Evolutionary conservation across 1,140 invertebrate genomes (phyloP), one percentile per base, ranked within the genome.

Genomic region (Macrobrachium rosenbergii): DNA sequence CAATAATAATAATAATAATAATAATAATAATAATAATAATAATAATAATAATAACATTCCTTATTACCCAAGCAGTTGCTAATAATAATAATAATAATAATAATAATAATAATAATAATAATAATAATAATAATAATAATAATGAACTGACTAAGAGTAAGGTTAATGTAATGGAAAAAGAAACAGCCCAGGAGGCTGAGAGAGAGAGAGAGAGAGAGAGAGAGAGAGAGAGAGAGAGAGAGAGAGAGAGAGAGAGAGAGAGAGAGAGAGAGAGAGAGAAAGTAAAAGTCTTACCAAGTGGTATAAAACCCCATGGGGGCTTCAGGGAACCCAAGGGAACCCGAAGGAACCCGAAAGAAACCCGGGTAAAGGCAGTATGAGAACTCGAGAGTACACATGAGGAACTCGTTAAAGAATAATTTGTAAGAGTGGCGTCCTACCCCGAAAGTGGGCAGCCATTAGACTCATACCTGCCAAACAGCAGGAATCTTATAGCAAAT

Each of bases 401-500:
- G 80, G 80, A 82, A 69, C 28, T 82, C 80, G 80, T 82, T 82
- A 82, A 69, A 67, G 52, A 72, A 82, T 82, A 82, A 82, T 82
- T 82, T 82, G 80, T 82, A 72, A 62, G 21, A 19, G 16, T 21
- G 67, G 37, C 78, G 23, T 19, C 2, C 21, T 19, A 14, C 72
- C 72, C 75, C 37, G 37, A 17, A 14, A 16, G 63, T 52, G 28
- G 19, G 23, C 19, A 60, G 60, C 78, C 43, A 63, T 81, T 43
- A n/a, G 21, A 10, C 10, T 59, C 73, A 45, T 43, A 45, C 73
- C 73, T 75, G 37, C 73, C 73, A 43, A 75, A 43, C 73, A 16
- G 52, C 2, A 16, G 23, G 73, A 16, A 75, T 75, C 52, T 45
- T 28, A 17, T 52, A 52, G 37, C 73, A 75, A 37, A 19, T 14